Evolutionary conservation across 2,797 vertebrate genomes (phyloP), one percentile per base, ranked within the genome.

Genomic region (Rachycentron canadum): DNA sequence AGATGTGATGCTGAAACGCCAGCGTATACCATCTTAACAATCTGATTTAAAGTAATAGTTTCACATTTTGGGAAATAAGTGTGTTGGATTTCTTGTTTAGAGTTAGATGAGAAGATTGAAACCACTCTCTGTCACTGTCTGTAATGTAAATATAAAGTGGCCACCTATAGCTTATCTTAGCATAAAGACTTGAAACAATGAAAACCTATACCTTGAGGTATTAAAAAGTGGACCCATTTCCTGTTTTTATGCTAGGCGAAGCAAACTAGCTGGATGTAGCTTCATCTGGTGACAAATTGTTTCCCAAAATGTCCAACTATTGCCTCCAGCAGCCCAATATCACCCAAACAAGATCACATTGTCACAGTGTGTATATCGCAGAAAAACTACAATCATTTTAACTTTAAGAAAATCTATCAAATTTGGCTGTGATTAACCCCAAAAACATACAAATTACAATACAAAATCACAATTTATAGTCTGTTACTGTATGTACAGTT

Each of bases 391-490:
- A 80, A 59, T 72, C 32, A 64, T 61, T 71, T 76, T 66, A 61
- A 2, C 23, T 80, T 67, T 47, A 60, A 72, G 58, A 50, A 47
- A 68, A 65, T 50, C 60, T 68, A 82, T 13, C n/a, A 73, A 78
- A 76, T 73, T 50, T 56, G 69, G 38, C 63, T 83, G 23, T 6
- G 43, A 79, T 78, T 73, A 87, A 77, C 36, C 23, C 26, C 23
- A 50, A 50, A 59, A 69, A 78, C 23, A 70, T 59, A 82, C 28
- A 87, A 83, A 78, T 87, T 52, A 83, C 75, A 86, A 40, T 50
- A 87, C 76, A 84, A 76, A 86, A 82, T 58, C 76, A 86, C 79
- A 85, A 73, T 59, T 69, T 68, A 81, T 62, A 63, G 23, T 70
- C 25, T 38, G 67, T 74, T 59, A 68, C 58, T 63, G 57, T 78